Conservation (phyloP, 2,113 vertebrate genomes). For the Rafetus swinhoei region DNA sequence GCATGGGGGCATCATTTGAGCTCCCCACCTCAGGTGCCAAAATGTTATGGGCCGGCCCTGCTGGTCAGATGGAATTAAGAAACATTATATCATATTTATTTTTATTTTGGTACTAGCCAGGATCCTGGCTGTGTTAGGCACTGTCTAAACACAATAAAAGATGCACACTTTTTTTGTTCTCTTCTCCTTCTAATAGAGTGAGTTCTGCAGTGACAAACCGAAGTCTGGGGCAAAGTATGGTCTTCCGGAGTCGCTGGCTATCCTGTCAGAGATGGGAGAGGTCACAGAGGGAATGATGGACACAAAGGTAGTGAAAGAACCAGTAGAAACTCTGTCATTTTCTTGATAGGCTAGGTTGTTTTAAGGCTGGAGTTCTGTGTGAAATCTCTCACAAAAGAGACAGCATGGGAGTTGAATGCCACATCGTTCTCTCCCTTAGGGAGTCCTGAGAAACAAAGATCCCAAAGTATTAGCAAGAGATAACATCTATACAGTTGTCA, state of each 20-base stretch:
- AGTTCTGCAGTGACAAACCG: slow-evolving; percentile 98
- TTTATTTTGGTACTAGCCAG: background rate
- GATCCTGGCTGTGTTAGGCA: background rate
- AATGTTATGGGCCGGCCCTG: no score
- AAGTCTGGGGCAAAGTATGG: slow-evolving; percentile 96
- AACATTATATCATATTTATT: background rate
- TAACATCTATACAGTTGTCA: background rate
- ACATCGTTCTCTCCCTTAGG: background rate
- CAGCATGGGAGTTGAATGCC: background rate
- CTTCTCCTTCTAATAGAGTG: slow-evolving; percentile 82
- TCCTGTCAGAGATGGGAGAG: slow-evolving; percentile 98
- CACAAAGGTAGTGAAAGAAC: slow-evolving; percentile 85
- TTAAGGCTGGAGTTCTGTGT: background rate
- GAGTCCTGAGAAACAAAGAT: background rate
- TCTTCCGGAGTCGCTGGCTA: slow-evolving; percentile 91
- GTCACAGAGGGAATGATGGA: slow-evolving; percentile 99
- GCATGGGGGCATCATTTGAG: no score
- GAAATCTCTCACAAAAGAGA: background rate
- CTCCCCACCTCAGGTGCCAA: no score
- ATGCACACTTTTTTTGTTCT: background rate
- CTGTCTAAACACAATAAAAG: background rate
- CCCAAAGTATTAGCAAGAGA: background rate
- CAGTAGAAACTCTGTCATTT: background rate
- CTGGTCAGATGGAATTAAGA: background rate
- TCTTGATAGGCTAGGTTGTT: background rate